Conservation (phyloP, 1,140 invertebrate genomes). For the Tetramorium parvispinum region DNA sequence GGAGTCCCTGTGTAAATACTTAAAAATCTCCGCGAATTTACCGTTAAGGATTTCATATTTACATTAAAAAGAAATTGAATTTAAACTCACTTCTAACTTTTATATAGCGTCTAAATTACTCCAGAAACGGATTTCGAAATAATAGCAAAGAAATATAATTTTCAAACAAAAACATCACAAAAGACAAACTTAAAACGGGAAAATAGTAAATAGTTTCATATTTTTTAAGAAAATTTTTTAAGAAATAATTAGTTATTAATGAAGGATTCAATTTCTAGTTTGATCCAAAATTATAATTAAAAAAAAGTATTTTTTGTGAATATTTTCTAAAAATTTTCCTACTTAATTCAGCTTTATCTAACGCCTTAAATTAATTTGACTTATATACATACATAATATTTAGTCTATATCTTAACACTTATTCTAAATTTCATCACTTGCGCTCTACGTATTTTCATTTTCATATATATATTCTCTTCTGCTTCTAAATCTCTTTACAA, state of each 20-base stretch:
- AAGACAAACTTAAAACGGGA: background rate
- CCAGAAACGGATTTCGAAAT: background rate
- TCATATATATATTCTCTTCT: background rate
- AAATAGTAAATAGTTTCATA: background rate
- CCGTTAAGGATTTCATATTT: background rate
- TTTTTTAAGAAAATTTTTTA: background rate
- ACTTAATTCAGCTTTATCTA: background rate
- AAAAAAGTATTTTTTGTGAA: background rate
- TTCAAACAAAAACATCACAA: background rate
- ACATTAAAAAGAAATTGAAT: background rate
- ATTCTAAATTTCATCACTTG: background rate
- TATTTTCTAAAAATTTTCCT: background rate
- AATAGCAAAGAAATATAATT: background rate
- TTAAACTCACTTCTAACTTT: background rate
- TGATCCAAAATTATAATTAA: background rate
- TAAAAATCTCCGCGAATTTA: background rate
- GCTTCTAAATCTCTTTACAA: slow-evolving; percentile 1
- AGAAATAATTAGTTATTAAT: background rate
- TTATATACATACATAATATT: background rate
- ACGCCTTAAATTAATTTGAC: background rate
- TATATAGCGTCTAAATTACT: background rate
- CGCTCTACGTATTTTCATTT: background rate
- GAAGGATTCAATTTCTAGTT: background rate
- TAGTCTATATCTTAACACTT: background rate
- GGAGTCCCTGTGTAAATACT: too few relatives aligned